These are phyloP conservation scores for Rhabdomys dilectus DNA, from an alignment of 2,113 vertebrate genomes.

Conservation along the genomic window DNA sequence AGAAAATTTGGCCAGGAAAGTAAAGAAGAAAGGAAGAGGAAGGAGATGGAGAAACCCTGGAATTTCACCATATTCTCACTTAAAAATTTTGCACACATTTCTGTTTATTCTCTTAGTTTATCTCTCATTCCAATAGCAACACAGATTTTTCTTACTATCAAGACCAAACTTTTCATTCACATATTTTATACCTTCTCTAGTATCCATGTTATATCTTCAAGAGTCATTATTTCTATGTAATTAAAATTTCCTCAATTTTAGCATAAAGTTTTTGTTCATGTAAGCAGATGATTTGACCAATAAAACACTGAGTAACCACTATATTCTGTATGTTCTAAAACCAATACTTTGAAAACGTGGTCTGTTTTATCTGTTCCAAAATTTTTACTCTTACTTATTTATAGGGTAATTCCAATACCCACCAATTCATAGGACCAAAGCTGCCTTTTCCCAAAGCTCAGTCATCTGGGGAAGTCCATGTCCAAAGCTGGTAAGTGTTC, in stretches of 20 bases:
- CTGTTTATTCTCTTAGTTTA: not conserved
- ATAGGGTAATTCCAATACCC: not conserved
- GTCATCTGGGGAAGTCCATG: not conserved
- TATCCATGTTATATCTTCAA: not conserved
- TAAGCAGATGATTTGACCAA: not conserved
- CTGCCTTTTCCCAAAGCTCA: no score
- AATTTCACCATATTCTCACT: not conserved
- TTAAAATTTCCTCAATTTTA: not conserved
- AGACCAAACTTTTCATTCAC: not conserved
- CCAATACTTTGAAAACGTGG: not conserved
- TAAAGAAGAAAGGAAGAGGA: not conserved
- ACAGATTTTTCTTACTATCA: not conserved
- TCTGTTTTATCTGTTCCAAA: not conserved
- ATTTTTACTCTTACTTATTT: not conserved
- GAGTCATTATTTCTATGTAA: not conserved
- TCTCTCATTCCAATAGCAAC: not conserved
- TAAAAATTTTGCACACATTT: not conserved
- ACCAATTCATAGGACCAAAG: not conserved
- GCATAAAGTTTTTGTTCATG: not conserved
- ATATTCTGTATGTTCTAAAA: not conserved
- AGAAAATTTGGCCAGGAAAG: no score
- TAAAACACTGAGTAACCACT: not conserved
- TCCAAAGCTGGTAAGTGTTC: not conserved
- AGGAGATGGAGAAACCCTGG: rapidly evolving
- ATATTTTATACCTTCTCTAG: not conserved